A percentile compares a stretch with the other conserved stretches of the same genome.
Evolutionary conservation across 2,113 vertebrate species (phyloP).

Genomic region (Brachyhypopomus gauderio): DNA sequence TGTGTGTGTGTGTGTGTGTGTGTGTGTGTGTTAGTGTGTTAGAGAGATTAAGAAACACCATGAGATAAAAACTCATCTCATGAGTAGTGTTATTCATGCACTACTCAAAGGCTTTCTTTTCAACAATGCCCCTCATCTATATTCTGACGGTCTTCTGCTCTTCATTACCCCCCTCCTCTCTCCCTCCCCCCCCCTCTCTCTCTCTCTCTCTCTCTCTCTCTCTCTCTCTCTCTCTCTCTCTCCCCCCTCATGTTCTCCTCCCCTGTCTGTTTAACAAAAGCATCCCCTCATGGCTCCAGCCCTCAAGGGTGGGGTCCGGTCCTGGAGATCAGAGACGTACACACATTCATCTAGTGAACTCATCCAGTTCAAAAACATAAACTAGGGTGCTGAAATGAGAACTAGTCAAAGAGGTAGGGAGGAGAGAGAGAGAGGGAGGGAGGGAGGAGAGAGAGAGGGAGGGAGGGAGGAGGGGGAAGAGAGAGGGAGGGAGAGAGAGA

Average conservation of each 20-base stretch:
- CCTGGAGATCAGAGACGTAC: too few relatives aligned
- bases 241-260: not conserved
- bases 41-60: not conserved
- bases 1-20: not conserved
- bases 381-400: too few relatives aligned
- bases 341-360: too few relatives aligned
- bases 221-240: not conserved
- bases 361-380: too few relatives aligned
- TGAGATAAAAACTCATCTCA: not conserved
- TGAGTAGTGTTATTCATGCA: not conserved
- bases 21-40: too few relatives aligned
- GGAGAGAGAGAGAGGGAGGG: not conserved
- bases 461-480: not conserved
- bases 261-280: not conserved
- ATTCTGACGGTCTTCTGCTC: not conserved
- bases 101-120: not conserved
- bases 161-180: not conserved
- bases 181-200: not conserved
- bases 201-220: not conserved
- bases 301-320: too few relatives aligned
- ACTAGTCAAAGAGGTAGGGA: too few relatives aligned
- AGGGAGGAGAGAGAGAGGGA: not conserved
- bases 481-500: not conserved
- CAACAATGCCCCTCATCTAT: not conserved
- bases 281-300: too few relatives aligned